Evolutionary conservation across 2,888 invertebrate genomes (phyloP).

Genomic region (Synanthedon tipuliformis): DNA sequence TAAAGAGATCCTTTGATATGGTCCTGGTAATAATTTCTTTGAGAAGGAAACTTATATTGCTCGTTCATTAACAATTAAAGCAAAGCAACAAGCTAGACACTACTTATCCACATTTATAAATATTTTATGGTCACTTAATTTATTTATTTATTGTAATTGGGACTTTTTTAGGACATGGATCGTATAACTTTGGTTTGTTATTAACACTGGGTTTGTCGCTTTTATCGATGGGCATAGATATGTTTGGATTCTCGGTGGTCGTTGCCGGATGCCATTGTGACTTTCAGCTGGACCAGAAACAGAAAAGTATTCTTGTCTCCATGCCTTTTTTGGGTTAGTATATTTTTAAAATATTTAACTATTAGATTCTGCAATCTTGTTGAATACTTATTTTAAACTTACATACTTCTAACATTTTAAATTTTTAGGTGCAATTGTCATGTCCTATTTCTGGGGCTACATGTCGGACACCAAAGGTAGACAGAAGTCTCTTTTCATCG

Average conservation of each 20-base stretch:
- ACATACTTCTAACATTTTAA: too few relatives aligned
- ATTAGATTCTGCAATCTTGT: too few relatives aligned
- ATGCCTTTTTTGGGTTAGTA: slow-evolving; percentile 72
- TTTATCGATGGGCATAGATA: slow-evolving; percentile 27
- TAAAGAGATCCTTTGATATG: too few relatives aligned
- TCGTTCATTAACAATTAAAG: too few relatives aligned
- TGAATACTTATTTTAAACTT: too few relatives aligned
- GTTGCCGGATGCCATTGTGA: slow-evolving; percentile 28
- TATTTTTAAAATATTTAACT: background rate
- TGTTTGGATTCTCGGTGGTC: slow-evolving; percentile 36
- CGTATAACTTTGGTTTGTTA: slow-evolving; percentile 24
- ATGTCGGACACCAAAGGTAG: slow-evolving; percentile 38
- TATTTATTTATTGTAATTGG: background rate
- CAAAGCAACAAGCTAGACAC: too few relatives aligned
- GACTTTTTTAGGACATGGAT: slow-evolving; percentile 23
- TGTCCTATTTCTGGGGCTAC: slow-evolving; percentile 43
- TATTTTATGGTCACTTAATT: background rate
- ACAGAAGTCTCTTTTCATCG: slow-evolving; percentile 19
- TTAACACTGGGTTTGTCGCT: slow-evolving; percentile 17
- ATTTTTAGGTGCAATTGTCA: slow-evolving; percentile 27
- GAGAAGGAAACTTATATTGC: too few relatives aligned
- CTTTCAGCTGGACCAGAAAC: slow-evolving; percentile 38
- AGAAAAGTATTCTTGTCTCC: slow-evolving; percentile 73
- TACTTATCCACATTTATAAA: too few relatives aligned
- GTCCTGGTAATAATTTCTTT: too few relatives aligned